These are phyloP conservation scores for Hapalemur alaotrensis DNA, from an alignment of 2,797 vertebrate genomes.

Conservation along the genomic window DNA sequence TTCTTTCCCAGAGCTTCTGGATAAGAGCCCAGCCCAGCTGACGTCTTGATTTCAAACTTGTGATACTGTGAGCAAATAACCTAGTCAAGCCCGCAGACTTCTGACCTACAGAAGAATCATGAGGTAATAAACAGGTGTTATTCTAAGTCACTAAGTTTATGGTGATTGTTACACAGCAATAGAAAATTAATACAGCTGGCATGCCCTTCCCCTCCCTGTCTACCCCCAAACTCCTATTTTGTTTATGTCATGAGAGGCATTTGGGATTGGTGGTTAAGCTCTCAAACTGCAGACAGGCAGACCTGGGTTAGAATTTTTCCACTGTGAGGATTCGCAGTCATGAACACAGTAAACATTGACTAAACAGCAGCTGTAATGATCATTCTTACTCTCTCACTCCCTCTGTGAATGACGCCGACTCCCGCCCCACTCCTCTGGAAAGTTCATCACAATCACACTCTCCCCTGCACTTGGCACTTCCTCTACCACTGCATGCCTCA, in stretches of 20 bases:
- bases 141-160: neutral
- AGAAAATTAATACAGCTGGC: slow-evolving; percentile 1
- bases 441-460: neutral
- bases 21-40: neutral
- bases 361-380: neutral
- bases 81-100: neutral
- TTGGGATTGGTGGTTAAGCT: neutral
- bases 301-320: neutral
- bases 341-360: neutral
- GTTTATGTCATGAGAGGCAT: neutral
- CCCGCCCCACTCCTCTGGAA: neutral
- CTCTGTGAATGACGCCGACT: neutral
- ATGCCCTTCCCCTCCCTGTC: neutral
- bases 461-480: neutral
- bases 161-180: neutral
- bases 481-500: fast-evolving
- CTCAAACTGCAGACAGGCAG: neutral
- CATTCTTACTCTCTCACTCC: neutral
- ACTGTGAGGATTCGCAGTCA: neutral
- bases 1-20: neutral
- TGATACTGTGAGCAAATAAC: neutral
- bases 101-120: neutral
- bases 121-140: neutral
- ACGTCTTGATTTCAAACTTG: neutral
- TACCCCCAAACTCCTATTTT: neutral